Percentiles rank a stretch among this genome's conserved stretches.
Evolutionary conservation across 2,113 vertebrate genomes (phyloP).

Genomic region (Atlantisia rogersi): DNA sequence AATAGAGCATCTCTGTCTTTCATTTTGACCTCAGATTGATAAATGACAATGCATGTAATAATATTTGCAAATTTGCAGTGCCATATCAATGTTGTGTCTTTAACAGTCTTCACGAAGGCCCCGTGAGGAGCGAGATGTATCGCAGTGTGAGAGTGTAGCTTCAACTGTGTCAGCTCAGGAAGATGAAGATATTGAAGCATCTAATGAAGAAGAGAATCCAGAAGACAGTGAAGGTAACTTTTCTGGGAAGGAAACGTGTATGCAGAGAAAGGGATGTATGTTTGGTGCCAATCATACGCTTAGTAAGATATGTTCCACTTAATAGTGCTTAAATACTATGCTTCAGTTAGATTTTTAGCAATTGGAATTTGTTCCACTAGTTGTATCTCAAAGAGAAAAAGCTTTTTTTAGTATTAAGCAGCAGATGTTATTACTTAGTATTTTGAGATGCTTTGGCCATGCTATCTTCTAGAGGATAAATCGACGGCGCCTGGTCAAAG

Average conservation of each 20-base stretch:
- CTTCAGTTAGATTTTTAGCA: background rate
- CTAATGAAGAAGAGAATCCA: constrained; percentile 92
- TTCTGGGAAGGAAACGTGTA: background rate
- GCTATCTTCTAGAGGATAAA: background rate
- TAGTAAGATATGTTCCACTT: background rate
- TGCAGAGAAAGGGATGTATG: background rate
- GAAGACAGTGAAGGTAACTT: constrained; percentile 94
- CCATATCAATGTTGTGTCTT: background rate
- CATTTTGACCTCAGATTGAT: background rate
- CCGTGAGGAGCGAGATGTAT: constrained; percentile 89
- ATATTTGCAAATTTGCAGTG: background rate
- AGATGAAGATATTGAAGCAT: constrained; percentile 86
- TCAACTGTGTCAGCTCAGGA: constrained; percentile 91
- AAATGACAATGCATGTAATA: background rate
- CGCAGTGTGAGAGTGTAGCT: constrained; percentile 92
- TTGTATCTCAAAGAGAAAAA: background rate
- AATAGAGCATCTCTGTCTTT: background rate
- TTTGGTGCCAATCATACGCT: background rate
- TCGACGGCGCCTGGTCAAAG: background rate
- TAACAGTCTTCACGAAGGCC: constrained; percentile 82
- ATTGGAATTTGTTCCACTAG: background rate
- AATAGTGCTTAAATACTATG: background rate
- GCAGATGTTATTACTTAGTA: background rate
- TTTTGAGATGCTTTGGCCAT: background rate
- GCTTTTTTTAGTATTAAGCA: background rate